Evolutionary conservation across 2,113 vertebrate genomes (phyloP).

Genomic region (Proteles cristata): DNA sequence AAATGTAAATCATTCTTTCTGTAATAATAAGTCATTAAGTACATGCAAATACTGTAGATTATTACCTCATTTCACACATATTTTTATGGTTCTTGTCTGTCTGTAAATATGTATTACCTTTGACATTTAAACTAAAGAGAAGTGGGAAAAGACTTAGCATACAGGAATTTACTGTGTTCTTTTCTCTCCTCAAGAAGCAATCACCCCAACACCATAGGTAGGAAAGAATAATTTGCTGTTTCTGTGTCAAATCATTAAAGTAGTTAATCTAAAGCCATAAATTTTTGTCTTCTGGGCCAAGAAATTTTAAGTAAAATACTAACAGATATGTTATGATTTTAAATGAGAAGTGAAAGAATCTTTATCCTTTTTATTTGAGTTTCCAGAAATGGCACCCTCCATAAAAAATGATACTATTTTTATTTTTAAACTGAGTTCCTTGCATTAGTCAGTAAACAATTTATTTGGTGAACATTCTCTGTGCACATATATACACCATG

Average conservation of each 20-base stretch:
- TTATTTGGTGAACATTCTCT: slow-evolving; percentile 74
- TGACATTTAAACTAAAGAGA: slow-evolving; percentile 51
- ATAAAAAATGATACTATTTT: slow-evolving; percentile 49
- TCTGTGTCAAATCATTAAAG: not conserved
- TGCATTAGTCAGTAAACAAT: slow-evolving; percentile 74
- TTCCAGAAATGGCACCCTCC: not conserved
- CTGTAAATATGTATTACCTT: slow-evolving; percentile 44
- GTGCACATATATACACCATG: slow-evolving; percentile 57
- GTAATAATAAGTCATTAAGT: slow-evolving; percentile 46
- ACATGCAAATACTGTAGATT: slow-evolving; percentile 34
- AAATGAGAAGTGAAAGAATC: slow-evolving; percentile 66
- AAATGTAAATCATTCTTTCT: slow-evolving; percentile 14
- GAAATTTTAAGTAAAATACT: slow-evolving; percentile 65
- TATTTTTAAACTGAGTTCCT: slow-evolving; percentile 74
- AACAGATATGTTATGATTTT: slow-evolving; percentile 57
- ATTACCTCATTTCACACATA: not conserved
- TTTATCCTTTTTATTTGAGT: slow-evolving; percentile 63
- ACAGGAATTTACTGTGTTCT: slow-evolving; percentile 32
- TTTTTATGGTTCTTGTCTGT: not conserved
- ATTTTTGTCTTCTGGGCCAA: slow-evolving; percentile 51
- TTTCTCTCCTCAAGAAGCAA: slow-evolving; percentile 26
- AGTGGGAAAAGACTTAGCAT: not conserved
- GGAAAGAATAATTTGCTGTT: slow-evolving; percentile 7
- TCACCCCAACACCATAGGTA: not conserved
- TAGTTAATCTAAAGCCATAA: slow-evolving; percentile 46